Percentiles rank a stretch among this genome's conserved stretches.
phyloP scores from a whole-genome alignment of 2,888 invertebrate species.

The Scaptomyza tumidula region DNA sequence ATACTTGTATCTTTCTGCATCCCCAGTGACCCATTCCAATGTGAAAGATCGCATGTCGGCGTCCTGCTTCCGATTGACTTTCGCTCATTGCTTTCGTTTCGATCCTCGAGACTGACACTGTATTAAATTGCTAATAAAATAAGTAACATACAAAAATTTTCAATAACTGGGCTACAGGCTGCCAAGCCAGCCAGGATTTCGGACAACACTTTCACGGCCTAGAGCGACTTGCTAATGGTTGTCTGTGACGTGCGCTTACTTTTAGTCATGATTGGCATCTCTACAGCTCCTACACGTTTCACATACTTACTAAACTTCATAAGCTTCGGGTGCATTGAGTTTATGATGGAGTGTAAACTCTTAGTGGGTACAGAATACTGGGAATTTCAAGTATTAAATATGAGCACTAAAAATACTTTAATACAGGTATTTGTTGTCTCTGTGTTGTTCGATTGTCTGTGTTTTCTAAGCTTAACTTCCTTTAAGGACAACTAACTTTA shows the following conservation, averaged over 20 bases:
- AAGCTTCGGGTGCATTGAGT: slow-evolving; percentile 1
- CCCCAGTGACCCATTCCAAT: slow-evolving; percentile 24
- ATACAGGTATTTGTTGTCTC: not conserved
- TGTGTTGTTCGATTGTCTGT: not conserved
- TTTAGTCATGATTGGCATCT: slow-evolving; percentile 46
- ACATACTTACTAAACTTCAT: not conserved
- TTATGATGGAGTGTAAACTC: not conserved
- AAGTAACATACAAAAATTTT: slow-evolving; percentile 74
- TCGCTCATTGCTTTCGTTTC: slow-evolving; percentile 61
- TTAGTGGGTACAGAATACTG: too few relatives aligned
- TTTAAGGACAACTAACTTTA: too few relatives aligned
- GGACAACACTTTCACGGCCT: slow-evolving; percentile 83
- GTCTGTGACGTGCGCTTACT: slow-evolving; percentile 72
- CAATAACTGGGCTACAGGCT: slow-evolving; percentile 60
- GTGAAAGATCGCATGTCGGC: slow-evolving; percentile 42
- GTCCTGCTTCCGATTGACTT: slow-evolving; percentile 55
- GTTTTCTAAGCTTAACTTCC: too few relatives aligned
- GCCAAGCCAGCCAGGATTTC: slow-evolving; percentile 32
- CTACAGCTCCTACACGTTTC: slow-evolving; percentile 65
- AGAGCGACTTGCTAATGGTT: slow-evolving; percentile 81
- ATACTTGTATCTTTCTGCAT: not conserved
- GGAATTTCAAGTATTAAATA: not conserved
- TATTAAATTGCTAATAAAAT: slow-evolving; percentile 80
- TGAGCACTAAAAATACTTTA: not conserved
- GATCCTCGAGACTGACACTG: slow-evolving; percentile 37